A percentile compares a stretch with the other conserved stretches of the same genome.
These are phyloP conservation scores for Sebastes umbrosus DNA, from an alignment of 2,797 vertebrate genomes.

Conservation along the genomic window DNA sequence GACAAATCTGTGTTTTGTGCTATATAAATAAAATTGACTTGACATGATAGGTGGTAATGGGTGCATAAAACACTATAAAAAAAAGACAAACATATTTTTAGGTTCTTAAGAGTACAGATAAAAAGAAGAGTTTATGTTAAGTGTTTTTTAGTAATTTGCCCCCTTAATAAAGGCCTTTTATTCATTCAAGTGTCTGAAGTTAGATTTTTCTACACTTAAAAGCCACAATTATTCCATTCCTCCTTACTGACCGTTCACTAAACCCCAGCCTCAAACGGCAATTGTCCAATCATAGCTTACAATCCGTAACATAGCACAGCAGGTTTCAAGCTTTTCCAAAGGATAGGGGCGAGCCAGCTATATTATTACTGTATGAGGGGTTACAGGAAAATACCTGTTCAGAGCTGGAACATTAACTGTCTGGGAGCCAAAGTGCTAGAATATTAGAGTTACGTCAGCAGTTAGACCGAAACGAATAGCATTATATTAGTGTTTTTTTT, in stretches of 20 bases:
- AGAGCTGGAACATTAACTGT: no score
- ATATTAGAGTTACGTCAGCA: no score
- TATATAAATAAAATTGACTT: not conserved
- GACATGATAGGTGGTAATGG: not conserved
- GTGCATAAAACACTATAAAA: not conserved
- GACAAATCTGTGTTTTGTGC: not conserved
- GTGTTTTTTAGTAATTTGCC: not conserved
- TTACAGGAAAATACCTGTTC: no score
- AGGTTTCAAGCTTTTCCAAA: not conserved
- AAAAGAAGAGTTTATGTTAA: not conserved
- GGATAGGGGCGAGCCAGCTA: no score
- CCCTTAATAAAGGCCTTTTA: not conserved
- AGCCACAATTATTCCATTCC: no score
- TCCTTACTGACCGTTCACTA: no score
- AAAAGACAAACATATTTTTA: not conserved
- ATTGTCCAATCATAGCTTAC: not conserved
- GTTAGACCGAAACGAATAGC: no score
- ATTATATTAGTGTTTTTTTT: no score
- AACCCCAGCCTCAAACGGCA: no score
- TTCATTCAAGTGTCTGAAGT: not conserved
- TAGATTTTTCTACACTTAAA: not conserved
- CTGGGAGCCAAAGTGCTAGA: no score
- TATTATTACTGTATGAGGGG: no score
- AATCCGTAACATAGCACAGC: not conserved
- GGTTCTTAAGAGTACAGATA: not conserved